phyloP scores from a whole-genome alignment of 2,113 vertebrate species.

The Mustelus asterias region DNA sequence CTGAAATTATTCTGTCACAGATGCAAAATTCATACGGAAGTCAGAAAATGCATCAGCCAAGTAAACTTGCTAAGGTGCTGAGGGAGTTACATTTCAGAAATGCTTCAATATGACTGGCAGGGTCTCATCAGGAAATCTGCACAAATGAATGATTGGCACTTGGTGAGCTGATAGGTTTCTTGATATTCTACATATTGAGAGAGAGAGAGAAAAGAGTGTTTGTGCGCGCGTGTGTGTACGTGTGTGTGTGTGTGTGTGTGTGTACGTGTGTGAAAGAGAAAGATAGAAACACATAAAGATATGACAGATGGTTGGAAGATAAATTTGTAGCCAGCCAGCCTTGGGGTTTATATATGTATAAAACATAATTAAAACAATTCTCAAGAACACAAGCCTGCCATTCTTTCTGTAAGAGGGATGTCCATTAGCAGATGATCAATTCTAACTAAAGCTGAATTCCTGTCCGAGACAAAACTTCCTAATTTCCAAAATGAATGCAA shows the following conservation, averaged over 20 bases:
- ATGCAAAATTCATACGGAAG: neutral
- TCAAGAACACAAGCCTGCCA: neutral
- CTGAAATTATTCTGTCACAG: neutral
- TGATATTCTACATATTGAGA: neutral
- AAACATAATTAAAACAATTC: neutral
- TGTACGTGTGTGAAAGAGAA: neutral
- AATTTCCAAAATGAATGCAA: neutral
- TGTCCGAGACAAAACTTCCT: neutral
- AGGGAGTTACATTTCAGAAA: neutral
- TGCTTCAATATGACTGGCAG: neutral
- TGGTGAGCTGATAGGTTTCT: neutral
- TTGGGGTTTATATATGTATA: neutral
- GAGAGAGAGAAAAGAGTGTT: neutral
- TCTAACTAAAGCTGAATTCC: neutral
- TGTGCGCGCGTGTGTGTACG: neutral
- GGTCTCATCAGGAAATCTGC: neutral
- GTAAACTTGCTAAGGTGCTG: neutral
- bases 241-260: neutral
- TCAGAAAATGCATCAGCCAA: neutral
- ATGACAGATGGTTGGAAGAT: neutral
- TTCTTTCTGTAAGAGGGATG: neutral
- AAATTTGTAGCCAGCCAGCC: neutral
- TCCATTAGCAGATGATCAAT: neutral
- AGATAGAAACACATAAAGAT: neutral
- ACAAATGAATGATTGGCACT: neutral